Base-by-base conservation (phyloP, 2,888 invertebrate species). In the Netelia fuscicornis region DNA sequence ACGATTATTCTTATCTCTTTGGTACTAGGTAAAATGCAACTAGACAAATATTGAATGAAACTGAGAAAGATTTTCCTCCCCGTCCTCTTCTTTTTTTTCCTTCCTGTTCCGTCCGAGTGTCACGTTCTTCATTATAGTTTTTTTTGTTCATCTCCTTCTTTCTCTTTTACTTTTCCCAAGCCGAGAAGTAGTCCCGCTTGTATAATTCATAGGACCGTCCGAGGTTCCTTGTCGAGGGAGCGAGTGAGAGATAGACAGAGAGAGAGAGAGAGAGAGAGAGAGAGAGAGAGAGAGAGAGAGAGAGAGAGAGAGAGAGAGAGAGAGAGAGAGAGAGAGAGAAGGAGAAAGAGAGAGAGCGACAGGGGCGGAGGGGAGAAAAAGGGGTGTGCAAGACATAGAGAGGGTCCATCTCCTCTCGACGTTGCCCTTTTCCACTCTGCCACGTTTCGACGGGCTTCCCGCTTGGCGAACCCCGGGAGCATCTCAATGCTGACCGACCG, bases 401-500 rank as follows among this genome's bases (percentile, higher is more conserved):
- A 77, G 70, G 70, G 56, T 81, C 72, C 68, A 48, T 67, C 71
- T 78, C 70, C 71, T 79, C 81, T 44, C 80, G 64, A 70, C 76
- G 62, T 75, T 81, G 77, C 71, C 72, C 72, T 72, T 74, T 80
- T 74, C 65, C 67, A 79, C 83, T 85, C 83, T 58, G 70, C 52
- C 84, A 81, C 70, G 17, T 44, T 44, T 42, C 37, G 17, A 52
- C 17, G 52, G 71, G 76, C 64, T 72, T 52, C 83, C 80, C 77
- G 71, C 84, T 89, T 86, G 64, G 83, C 84, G 23, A 90, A 89
- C 91, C 90, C 90, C 86, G 80, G 88, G 90, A 89, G 92, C 93
- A 92, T 93, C 92, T 92, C 93, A 93, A 93, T 93, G 93, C 93
- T 92, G 93, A 93, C 93, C 92, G 91, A 91, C 92, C 92, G 88